Evolutionary conservation across 2,797 vertebrate species (phyloP).

Genomic region (Manis crassicaudata): DNA sequence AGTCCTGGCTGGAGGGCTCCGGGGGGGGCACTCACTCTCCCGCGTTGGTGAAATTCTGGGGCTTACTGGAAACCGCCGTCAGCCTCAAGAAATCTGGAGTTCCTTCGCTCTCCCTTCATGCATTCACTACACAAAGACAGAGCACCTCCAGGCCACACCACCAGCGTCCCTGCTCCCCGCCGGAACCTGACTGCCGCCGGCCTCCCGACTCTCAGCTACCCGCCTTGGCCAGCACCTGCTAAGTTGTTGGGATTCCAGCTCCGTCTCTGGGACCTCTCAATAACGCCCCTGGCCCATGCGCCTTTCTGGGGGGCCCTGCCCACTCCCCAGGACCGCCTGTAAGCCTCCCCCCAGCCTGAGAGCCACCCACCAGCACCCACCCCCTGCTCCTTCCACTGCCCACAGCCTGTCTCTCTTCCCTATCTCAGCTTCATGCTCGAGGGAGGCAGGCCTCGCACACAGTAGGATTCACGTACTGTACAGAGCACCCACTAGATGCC

Average conservation of each 20-base stretch:
- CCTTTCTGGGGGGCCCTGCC: neutral
- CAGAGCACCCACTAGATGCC: neutral
- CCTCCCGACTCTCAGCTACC: neutral
- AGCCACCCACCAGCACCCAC: neutral
- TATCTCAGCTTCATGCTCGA: no score
- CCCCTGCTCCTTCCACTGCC: neutral
- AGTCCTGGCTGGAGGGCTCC: no score
- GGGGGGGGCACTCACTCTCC: no score
- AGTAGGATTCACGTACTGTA: neutral
- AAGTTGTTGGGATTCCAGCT: neutral
- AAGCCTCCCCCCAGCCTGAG: no score
- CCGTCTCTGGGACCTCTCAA: no score
- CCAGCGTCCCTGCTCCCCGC: neutral
- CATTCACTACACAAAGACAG: fast-evolving
- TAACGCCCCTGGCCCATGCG: neutral
- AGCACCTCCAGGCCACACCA: neutral
- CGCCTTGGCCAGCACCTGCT: neutral
- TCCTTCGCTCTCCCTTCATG: neutral
- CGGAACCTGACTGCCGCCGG: neutral
- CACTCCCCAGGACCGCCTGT: neutral
- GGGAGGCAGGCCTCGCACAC: neutral
- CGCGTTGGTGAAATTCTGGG: no score
- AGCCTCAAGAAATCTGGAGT: no score
- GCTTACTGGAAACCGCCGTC: no score
- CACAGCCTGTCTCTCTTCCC: neutral